Conservation (phyloP, 1,140 invertebrate genomes). For the Megalonaias nervosa region DNA sequence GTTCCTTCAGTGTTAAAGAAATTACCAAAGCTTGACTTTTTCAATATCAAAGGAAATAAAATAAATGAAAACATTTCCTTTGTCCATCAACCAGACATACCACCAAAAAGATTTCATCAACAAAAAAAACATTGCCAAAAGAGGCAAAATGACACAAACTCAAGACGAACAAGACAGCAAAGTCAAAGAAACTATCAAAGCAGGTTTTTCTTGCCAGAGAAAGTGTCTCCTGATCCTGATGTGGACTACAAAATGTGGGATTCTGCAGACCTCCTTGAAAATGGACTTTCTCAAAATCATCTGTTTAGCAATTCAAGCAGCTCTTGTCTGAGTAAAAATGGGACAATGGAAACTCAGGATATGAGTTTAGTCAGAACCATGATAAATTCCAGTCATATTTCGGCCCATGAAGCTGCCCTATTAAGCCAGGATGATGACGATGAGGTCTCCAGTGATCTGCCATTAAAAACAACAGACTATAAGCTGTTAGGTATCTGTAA, state of each 20-base stretch:
- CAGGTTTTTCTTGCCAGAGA: not conserved
- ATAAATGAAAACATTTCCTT: slow-evolving; percentile 20
- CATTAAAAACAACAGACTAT: slow-evolving; percentile 46
- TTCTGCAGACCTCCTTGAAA: slow-evolving; percentile 38
- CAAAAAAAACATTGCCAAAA: slow-evolving; percentile 1
- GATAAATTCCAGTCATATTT: slow-evolving; percentile 4
- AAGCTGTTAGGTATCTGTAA: slow-evolving; percentile 60
- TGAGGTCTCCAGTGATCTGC: not conserved
- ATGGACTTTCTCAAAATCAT: slow-evolving; percentile 43
- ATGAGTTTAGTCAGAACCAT: slow-evolving; percentile 3
- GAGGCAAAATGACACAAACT: not conserved
- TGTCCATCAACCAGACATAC: too few relatives aligned
- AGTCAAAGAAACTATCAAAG: slow-evolving; percentile 8
- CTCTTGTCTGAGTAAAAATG: slow-evolving; percentile 13
- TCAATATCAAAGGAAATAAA: slow-evolving; percentile 60
- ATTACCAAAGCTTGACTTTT: slow-evolving; percentile 55
- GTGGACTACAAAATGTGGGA: slow-evolving; percentile 30
- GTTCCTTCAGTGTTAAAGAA: slow-evolving; percentile 60
- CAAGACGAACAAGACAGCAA: not conserved
- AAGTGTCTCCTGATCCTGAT: not conserved
- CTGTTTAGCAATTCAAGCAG: slow-evolving; percentile 39
- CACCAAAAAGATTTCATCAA: slow-evolving; percentile 1
- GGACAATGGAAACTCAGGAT: not conserved
- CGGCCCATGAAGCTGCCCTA: slow-evolving; percentile 15
- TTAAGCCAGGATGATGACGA: slow-evolving; percentile 6